These are phyloP conservation scores for Scaptodrosophila lebanonensis DNA, from an alignment of 1,140 invertebrate genomes.

Conservation along the genomic window DNA sequence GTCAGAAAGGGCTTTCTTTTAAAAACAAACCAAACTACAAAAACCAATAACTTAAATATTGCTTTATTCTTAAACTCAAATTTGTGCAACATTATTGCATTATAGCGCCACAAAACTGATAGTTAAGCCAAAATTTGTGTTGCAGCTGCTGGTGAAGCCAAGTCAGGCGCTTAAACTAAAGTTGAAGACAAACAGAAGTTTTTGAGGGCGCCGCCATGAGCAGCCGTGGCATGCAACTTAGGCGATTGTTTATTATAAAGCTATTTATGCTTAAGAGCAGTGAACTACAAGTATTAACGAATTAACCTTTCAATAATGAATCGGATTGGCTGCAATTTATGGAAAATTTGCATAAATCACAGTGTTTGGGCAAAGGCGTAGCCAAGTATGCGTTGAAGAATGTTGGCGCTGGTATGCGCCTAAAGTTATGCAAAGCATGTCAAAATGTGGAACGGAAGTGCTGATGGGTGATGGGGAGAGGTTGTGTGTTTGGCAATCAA, in stretches of 20 bases:
- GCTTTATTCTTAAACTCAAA: no score
- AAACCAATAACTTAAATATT: no score
- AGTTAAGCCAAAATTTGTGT: conserved; percentile 12
- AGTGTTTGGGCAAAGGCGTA: conserved; percentile 43
- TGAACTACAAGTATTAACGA: conserved; percentile 7
- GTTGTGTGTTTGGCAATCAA: conserved; percentile 66
- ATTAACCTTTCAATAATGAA: conserved; percentile 27
- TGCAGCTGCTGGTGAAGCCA: no score
- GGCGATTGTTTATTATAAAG: conserved; percentile 13
- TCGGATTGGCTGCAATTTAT: conserved; percentile 20
- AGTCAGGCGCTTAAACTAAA: conserved; percentile 49
- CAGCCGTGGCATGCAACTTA: no score
- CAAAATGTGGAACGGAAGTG: conserved; percentile 16
- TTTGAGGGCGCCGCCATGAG: no score
- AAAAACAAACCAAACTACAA: no score
- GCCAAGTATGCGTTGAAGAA: conserved; percentile 57
- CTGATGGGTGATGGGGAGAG: conserved; percentile 61
- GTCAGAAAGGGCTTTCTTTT: no score
- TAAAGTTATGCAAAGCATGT: conserved; percentile 60
- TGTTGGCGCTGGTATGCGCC: conserved; percentile 55
- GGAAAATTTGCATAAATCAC: conserved; percentile 58
- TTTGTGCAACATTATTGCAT: no score
- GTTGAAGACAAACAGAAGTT: conserved; percentile 51
- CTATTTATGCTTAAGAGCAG: no score
- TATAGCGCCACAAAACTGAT: conserved; percentile 9